Evolutionary conservation across 2,797 vertebrate species (phyloP), one percentile per base, ranked within the genome.

Genomic region (Muscicapa comitata): DNA sequence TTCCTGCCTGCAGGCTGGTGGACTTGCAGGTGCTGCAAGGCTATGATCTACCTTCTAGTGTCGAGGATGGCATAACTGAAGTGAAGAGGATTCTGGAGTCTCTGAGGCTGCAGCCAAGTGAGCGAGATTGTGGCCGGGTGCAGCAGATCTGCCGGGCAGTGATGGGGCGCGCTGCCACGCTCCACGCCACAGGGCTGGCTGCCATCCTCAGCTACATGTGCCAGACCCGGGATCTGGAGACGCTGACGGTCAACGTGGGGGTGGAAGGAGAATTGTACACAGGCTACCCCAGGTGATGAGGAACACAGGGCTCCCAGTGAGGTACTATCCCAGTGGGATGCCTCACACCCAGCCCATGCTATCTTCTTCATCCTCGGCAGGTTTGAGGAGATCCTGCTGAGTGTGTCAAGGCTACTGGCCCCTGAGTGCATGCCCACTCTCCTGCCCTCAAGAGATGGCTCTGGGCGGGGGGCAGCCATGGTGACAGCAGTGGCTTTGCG

Each of bases 401-500:
- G 84, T 15, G 95, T 95, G 6, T 55, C 97, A 20, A 89, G 21
- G 79, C 61, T 94, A 48, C 97, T 99, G 94, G 96, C 97, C 62
- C 98, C 98, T 0, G 48, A 97, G 9, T 99, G 98, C 66, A 37
- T 83, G 2, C 50, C 98, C 93, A 97, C 84, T 45, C 97, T 99
- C 84, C 38, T 98, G 17, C 94, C 98, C 35, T 98, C 98, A 0
- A 97, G 95, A 93, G 98, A 99, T 6, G 97, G 98, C 78, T 98
- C 98, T 2, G 98, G 98, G 73, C 96, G 81, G 92, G 99, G 99
- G 0, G 98, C 98, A 6, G 99, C 98, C 63, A 97, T 99, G 93
- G 98, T 99, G 76, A 98, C 98, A 0, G 99, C 98, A 0, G 98
- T 99, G 96, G 98, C 98, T 28, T 94, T 98, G 61, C 97, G 98